Percentiles rank a stretch among this genome's conserved stretches.
These are phyloP conservation scores for Brachyptera putata DNA, from an alignment of 2,888 invertebrate species.

Conservation along the genomic window DNA sequence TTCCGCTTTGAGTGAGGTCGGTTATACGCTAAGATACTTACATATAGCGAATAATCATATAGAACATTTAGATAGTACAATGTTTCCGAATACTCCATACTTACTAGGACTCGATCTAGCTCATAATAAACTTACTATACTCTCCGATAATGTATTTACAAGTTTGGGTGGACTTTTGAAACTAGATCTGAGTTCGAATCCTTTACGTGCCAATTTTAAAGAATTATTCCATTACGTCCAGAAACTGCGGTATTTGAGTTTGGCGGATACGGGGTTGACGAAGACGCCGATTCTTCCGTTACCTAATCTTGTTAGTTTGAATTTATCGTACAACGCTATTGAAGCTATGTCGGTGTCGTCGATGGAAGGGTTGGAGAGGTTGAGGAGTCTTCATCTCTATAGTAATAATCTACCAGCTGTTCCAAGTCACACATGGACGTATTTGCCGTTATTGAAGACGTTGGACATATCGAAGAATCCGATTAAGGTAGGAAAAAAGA, in stretches of 20 bases:
- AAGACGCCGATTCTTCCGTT: conserved; percentile 71
- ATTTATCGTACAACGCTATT: conserved; percentile 74
- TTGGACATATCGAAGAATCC: conserved; percentile 81
- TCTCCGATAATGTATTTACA: conserved; percentile 85
- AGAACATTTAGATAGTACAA: conserved; percentile 82
- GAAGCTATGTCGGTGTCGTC: conserved; percentile 64
- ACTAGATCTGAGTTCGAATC: conserved; percentile 76
- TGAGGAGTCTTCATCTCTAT: conserved; percentile 70
- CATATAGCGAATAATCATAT: conserved; percentile 75
- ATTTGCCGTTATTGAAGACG: conserved; percentile 65
- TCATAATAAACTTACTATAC: conserved; percentile 73
- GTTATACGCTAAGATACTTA: conserved; percentile 71
- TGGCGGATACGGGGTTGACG: conserved; percentile 72
- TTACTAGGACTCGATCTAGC: conserved; percentile 72
- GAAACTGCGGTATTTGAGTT: conserved; percentile 69
- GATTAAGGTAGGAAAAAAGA: conserved; percentile 55
- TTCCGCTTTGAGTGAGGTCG: conserved; percentile 70
- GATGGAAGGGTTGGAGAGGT: conserved; percentile 52
- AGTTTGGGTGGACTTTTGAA: conserved; percentile 72
- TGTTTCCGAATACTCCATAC: conserved; percentile 78
- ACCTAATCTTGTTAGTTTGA: conserved; percentile 71
- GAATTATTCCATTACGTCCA: conserved; percentile 84
- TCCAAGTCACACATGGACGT: conserved; percentile 69
- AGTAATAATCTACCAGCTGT: conserved; percentile 71
- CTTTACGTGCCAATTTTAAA: conserved; percentile 77